Base-by-base conservation (phyloP, 2,888 invertebrate genomes). In the Macroteleia sp. region DNA sequence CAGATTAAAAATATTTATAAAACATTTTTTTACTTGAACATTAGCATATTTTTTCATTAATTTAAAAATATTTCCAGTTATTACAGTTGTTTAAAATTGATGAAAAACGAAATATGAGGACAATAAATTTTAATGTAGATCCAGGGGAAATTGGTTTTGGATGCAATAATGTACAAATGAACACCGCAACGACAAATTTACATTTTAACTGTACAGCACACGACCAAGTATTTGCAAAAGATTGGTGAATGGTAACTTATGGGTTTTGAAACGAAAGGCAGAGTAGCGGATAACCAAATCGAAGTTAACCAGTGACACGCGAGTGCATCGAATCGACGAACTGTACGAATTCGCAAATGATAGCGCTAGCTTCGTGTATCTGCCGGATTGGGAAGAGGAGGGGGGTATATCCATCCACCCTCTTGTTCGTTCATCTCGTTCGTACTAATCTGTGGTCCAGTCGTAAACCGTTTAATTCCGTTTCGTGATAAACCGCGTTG, bases 401-500 rank as follows among this genome's bases (percentile, higher is more conserved):
- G 64, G 22, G 67, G 77, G 67, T 42, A 74, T 54, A 74, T 76
- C 57, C 64, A 19, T 64, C 82, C 83, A 85, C 85, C 87, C 87
- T 85, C 87, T 83, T 85, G 85, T 88, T 88, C 87, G 87, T 88
- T 87, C 88, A 87, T 89, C 87, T 87, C 88, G 84, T 88, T 86
- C 86, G 85, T 87, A 91, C 91, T 91, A 91, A 91, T 91, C 91
- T 91, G 90, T 88, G 90, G 90, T 90, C 87, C 89, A 89, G 89
- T 91, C 91, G 90, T 91, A 91, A 91, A 91, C 89, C 90, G 90
- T 91, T 91, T 91, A 91, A 91, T 90, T 90, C 90, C 90, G 90
- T 89, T 89, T 89, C 87, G 89, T 88, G 90, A 91, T 91, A 90
- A 91, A 91, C 89, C 88, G 89, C 84, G 84, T 89, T 86, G 85